Evolutionary conservation across 1,140 invertebrate species (phyloP), one percentile per base, ranked within the genome.

Genomic region (Ridgeia piscesae): DNA sequence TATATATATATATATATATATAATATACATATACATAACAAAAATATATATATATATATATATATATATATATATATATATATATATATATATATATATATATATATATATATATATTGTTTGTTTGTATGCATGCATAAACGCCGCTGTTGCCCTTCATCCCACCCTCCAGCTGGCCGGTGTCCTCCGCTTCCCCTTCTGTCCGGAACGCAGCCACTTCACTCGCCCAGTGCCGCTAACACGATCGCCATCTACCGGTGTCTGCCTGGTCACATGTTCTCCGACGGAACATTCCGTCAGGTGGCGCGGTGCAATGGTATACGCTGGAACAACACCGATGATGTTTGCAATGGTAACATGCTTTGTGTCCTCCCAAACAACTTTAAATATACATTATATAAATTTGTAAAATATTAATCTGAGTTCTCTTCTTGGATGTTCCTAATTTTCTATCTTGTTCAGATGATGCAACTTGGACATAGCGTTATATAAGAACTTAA

Each of bases 1-100:
- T 89, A 89, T 89, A 89, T 89, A 89, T 89, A 89, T 89, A 89
- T 89, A 89, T 89, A 89, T 89, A 89, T 89, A 89, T 89, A 14
- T 21, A 14, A 27, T 17, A 33, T 33, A 90, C 11, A 4, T 27
- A 90, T 90, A 4, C 35, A n/a, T 33, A 27, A n/a, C n/a, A n/a
- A n/a, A n/a, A n/a, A n/a, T n/a, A n/a, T n/a, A 89, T 89, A 14
- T 21, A 14, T 33, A 27, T 17, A 33, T 33, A 90, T 21, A 4
- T 27, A 90, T 90, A 4, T 27, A n/a, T 33, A 27, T 27, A 90
- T 90, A 4, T 27, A 90, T 27, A 33, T 8, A 90, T 2, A 33
- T 90, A 90, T 31, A 90, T 33, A 90, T 90, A 1, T 90, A 90
- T 31, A 90, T 33, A 33, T 90, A 6, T 90, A 90, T 2, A 90